A percentile compares a stretch with the other conserved stretches of the same genome.
Evolutionary conservation across 1,140 invertebrate genomes (phyloP).

Genomic region (Drosophila santomea): DNA sequence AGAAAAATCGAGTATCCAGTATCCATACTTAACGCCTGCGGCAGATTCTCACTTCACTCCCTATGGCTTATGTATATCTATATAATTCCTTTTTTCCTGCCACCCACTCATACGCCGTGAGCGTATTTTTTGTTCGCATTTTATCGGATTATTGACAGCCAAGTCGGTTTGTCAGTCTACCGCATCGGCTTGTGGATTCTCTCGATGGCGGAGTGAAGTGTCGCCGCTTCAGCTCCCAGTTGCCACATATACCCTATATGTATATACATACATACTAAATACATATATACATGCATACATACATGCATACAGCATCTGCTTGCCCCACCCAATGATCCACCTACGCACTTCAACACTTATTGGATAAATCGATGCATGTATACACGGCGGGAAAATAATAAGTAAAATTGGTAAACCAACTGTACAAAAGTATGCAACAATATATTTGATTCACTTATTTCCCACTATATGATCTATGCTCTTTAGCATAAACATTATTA

Average conservation of each 20-base stretch:
- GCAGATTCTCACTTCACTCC: slow-evolving; percentile 60
- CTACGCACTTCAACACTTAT: slow-evolving; percentile 62
- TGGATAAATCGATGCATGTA: slow-evolving; percentile 40
- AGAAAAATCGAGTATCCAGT: not conserved
- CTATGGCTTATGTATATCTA: not conserved
- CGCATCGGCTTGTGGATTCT: slow-evolving; percentile 39
- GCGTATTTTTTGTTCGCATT: slow-evolving; percentile 54
- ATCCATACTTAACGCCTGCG: slow-evolving; percentile 62
- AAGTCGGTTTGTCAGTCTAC: slow-evolving; percentile 57
- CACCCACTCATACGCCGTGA: slow-evolving; percentile 7
- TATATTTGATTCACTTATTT: too few relatives aligned
- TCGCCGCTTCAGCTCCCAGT: slow-evolving; percentile 2
- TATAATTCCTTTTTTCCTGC: not conserved
- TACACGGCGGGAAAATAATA: not conserved
- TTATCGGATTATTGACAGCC: slow-evolving; percentile 77
- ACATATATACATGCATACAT: too few relatives aligned
- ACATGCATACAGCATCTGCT: not conserved
- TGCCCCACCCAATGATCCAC: not conserved
- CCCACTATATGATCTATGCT: not conserved
- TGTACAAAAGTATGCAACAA: too few relatives aligned
- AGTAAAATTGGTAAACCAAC: not conserved
- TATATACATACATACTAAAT: not conserved
- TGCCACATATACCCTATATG: not conserved
- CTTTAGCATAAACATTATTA: too few relatives aligned
- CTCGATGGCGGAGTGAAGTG: slow-evolving; percentile 8